These are phyloP conservation scores for Ericerus pela DNA, from an alignment of 1,140 invertebrate genomes.

Conservation along the genomic window DNA sequence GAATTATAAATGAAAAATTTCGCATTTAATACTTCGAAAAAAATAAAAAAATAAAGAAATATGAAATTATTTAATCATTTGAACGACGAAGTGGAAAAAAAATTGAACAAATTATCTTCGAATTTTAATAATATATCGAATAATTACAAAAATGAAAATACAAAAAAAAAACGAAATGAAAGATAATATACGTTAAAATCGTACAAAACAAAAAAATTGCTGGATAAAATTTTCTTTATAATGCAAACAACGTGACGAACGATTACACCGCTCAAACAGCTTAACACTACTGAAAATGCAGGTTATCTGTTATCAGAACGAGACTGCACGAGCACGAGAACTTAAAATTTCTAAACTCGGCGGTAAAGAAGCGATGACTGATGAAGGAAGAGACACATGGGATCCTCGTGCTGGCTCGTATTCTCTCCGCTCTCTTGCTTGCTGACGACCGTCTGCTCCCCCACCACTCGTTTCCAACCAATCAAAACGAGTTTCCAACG, in stretches of 20 bases:
- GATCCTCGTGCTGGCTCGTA: background rate
- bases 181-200: too few species aligned
- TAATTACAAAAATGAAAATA: background rate
- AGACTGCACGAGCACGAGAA: background rate
- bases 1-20: background rate
- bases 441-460: background rate
- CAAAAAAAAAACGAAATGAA: background rate
- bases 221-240: too few species aligned
- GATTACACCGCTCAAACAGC: conserved; percentile 5
- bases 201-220: too few species aligned
- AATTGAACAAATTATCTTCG: background rate
- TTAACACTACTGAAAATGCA: conserved; percentile 11
- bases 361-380: conserved; percentile 6
- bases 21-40: background rate
- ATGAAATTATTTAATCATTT: background rate
- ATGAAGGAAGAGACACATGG: background rate
- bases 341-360: background rate
- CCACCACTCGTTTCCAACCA: background rate
- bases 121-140: background rate
- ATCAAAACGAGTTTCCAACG: background rate
- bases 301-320: background rate
- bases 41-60: conserved; percentile 1
- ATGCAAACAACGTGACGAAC: too few species aligned
- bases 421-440: too few species aligned
- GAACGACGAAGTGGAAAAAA: background rate